Base-by-base conservation (phyloP, 2,797 vertebrate genomes). In the Pseudochirops cupreus region DNA sequence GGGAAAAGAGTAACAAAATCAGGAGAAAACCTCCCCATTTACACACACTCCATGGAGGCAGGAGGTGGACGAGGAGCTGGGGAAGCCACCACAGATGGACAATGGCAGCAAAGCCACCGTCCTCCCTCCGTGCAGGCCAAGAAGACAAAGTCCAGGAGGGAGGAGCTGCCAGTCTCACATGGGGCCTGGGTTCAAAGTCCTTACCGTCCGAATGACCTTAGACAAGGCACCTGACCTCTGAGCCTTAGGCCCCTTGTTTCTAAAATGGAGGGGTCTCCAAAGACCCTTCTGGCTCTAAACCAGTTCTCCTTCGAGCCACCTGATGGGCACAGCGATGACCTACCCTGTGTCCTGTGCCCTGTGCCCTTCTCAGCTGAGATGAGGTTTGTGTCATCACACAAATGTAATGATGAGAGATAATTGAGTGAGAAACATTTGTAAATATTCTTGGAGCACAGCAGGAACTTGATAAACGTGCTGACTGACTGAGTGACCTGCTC, bases 221-320 rank as follows among this genome's bases (percentile, higher is more conserved):
- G 28, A 12, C 39, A 91, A 91, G 26, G 53, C 56, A 91, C 29
- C 54, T 59, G 57, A 91, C 90, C 31, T 29, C 50, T 28, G 90
- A 91, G 56, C 28, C 94, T 92, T 28, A 29, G 29, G 67, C 18
- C 91, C 93, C 94, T 95, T 52, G 52, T 29, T 90, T 94, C 1
- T 62, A 52, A 95, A 92, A 58, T 50, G 13, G 46, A 46, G 39
- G 59, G 59, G 31, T 67, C 74, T 82, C 39, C 46, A 21, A 24
- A 39, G 33, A 14, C 14, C 33, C 62, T 67, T 46, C 39, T 5
- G 39, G 18, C 6, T 82, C 6, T 39, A 46, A 74, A 46, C 26
- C 3, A 5, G 46, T 26, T 9, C 18, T 46, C 7, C 1, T 24
- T 57, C 3, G 39, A 82, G 39, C 7, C 14, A 7, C 1, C 16